Conservation (phyloP, 2,113 vertebrate genomes). For the Centropristis striata region DNA sequence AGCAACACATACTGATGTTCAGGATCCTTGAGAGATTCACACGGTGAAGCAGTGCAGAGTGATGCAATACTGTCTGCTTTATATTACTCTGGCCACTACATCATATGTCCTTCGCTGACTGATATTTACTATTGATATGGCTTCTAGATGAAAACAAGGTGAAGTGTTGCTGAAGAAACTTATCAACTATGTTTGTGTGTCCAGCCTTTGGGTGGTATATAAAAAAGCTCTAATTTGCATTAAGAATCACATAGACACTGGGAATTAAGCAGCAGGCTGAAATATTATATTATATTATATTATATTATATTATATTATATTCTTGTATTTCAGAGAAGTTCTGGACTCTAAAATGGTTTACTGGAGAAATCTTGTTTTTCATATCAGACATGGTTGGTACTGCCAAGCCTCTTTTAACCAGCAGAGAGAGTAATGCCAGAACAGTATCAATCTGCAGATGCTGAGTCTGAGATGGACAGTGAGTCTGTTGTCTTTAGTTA, state of each 20-base stretch:
- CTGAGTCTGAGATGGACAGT: background rate
- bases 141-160: background rate
- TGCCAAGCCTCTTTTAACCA: background rate
- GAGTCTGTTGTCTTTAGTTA: background rate
- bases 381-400: background rate
- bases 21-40: background rate
- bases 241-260: background rate
- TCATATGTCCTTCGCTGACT: background rate
- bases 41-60: background rate
- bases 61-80: background rate
- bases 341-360: background rate
- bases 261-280: background rate
- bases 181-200: background rate
- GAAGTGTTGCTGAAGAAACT: background rate
- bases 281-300: background rate
- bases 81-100: background rate
- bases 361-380: background rate
- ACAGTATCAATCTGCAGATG: background rate
- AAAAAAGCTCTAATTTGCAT: background rate
- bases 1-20: background rate
- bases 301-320: background rate
- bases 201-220: background rate
- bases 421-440: background rate
- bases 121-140: background rate
- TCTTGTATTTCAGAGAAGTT: background rate